These are phyloP conservation scores for Omphaloscelis lunosa DNA, from an alignment of 2,888 invertebrate species.

Conservation along the genomic window DNA sequence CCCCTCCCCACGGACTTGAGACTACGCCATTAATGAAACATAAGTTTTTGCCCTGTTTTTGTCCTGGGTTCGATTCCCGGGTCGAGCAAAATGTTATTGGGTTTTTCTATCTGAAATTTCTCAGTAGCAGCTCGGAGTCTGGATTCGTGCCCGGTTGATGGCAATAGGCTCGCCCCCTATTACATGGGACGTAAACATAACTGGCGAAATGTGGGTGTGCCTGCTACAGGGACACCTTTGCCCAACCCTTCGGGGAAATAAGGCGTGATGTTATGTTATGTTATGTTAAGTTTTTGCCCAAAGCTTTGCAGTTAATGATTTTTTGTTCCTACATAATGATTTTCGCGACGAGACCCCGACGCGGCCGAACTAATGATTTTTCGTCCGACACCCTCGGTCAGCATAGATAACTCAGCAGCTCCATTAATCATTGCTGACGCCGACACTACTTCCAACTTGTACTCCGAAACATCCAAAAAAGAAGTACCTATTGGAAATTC, in stretches of 20 bases:
- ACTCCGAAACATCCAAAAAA: conserved; percentile 38
- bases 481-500: conserved; percentile 50
- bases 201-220: no score
- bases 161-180: no score
- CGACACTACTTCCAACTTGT: conserved; percentile 52
- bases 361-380: conserved; percentile 62
- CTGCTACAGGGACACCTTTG: no score
- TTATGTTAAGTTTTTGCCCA: conserved; percentile 62
- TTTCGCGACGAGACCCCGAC: conserved; percentile 63
- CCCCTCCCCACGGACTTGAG: conserved; percentile 16
- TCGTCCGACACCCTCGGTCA: conserved; percentile 54
- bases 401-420: conserved; percentile 65
- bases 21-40: conserved; percentile 63
- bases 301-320: conserved; percentile 68
- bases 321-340: conserved; percentile 72
- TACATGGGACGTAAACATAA: no score
- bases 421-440: conserved; percentile 69
- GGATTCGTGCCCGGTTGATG: no score
- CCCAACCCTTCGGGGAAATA: no score
- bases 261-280: no score
- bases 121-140: no score
- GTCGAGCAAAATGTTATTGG: no score
- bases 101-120: no score
- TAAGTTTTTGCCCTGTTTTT: no score
- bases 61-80: no score